Evolutionary conservation across 2,888 invertebrate genomes (phyloP), one percentile per base, ranked within the genome.

Genomic region (Hydriomena furcata): DNA sequence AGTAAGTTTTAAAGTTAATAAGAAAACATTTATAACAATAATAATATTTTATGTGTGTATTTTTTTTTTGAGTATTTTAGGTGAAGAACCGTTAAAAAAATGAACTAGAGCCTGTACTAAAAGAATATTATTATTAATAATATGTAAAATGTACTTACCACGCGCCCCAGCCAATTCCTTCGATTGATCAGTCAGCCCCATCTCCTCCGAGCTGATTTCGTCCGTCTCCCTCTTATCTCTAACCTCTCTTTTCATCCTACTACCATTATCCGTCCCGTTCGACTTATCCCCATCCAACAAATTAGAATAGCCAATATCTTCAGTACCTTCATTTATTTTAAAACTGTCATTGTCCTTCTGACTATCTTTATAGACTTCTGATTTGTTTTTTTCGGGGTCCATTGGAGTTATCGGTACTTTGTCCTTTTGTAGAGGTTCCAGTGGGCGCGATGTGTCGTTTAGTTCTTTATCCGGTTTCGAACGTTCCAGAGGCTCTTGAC

Each of bases 401-500:
- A 70, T 70, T 0, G 83, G 87, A 0, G 79, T 84, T 27, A 54
- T 69, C 0, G 78, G 83, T 0, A 69, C 59, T 49, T 84, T 81
- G 11, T 85, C 84, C n/a, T 73, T 72, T 0, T 69, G 57, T 0
- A 55, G 17, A 0, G 76, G 73, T 30, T 87, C 84, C 7, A 79
- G 37, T 0, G 80, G 76, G 2, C 75, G 64, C 53, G 65, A 83
- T 0, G 86, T 86, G 0, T 88, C 87, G 42, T 89, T 89, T 0
- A 73, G 38, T 37, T 86, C 87, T 42, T 87, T 87, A 2, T 87
- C 86, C 0, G 82, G 67, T 61, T 79, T 85, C 0, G 68, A 40
- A 0, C 79, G 61, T 35, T 89, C 88, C 31, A 86, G 34, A 0
- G 85, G 79, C 38, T 86, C 88, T 53, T 83, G 87, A 44, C 76